These are phyloP conservation scores for Epistrophe eligans DNA, from an alignment of 2,888 invertebrate species.

Conservation along the genomic window DNA sequence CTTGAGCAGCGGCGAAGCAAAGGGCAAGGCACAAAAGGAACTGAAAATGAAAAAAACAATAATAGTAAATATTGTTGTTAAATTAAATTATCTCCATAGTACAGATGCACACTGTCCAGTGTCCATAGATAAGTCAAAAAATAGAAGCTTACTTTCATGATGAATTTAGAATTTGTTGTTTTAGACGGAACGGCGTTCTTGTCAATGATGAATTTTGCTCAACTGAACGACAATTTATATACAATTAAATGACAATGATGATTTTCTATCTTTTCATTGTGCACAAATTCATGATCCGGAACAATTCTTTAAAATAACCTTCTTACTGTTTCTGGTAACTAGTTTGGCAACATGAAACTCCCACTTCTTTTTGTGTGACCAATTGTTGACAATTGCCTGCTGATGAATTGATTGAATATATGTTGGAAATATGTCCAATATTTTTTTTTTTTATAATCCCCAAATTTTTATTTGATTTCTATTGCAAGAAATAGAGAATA, in stretches of 20 bases:
- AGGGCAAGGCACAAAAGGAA: conserved; percentile 62
- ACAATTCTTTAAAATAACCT: not conserved
- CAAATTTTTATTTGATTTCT: too few species aligned
- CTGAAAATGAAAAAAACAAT: conserved; percentile 15
- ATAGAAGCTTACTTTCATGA: conserved; percentile 17
- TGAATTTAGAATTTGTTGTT: not conserved
- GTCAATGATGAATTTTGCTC: conserved; percentile 9
- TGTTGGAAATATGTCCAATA: too few species aligned
- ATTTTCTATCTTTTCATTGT: not conserved
- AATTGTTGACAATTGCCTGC: not conserved
- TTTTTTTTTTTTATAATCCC: too few species aligned
- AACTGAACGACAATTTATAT: conserved; percentile 23
- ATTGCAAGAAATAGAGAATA: too few species aligned
- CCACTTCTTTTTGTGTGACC: not conserved
- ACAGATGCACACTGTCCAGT: not conserved
- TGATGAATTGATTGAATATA: too few species aligned
- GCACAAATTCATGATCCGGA: not conserved
- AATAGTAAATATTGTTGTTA: not conserved
- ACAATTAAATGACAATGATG: not conserved
- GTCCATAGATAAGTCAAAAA: not conserved
- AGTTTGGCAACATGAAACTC: not conserved
- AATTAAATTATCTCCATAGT: not conserved
- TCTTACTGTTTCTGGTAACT: not conserved
- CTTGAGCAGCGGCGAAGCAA: conserved; percentile 66
- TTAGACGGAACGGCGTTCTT: not conserved